Evolutionary conservation across 2,797 vertebrate species (phyloP), one percentile per base, ranked within the genome.

Genomic region (Enteromius anoplus): DNA sequence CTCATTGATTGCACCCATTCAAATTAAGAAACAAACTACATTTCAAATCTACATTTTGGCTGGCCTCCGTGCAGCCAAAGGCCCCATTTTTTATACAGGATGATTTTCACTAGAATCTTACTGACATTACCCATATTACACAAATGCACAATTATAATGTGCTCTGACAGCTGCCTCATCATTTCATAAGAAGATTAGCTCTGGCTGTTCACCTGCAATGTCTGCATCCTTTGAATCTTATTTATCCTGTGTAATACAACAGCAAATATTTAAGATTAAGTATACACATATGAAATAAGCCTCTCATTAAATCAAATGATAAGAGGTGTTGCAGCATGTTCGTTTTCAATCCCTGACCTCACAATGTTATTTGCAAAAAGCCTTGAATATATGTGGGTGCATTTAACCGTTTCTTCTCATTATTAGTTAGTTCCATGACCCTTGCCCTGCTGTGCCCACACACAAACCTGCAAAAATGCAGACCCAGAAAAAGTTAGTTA

Each of bases 191-290:
- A 58, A 40, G 3, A 62, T 64, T 34, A 45, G 34, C 45, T 42
- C 34, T 49, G 45, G 10, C 12, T 76, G 55, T 17, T 49, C 9
- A 81, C 55, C 55, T 49, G 69, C 11, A 45, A 42, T 49, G 21
- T n/a, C 69, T 72, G 55, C 40, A 81, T 72, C 4, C 62, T 32
- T 81, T 80, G 42, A 45, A 15, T 53, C 14, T 68, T 32, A 40
- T 51, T 49, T 64, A 49, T 23, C 21, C 1, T 17, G 60, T 29
- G 26, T 19, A 65, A 65, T 4, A 65, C 32, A 65, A 19, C 62
- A 19, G 62, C 29, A 65, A 9, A 8, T 65, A 65, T 65, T 65
- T 65, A 34, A 65, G 17, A 34, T 9, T 65, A 34, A 6, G 19
- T 9, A 40, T 40, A 40, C 7, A 40, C 37, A 9, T 29, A 26